These are phyloP conservation scores for Drosophila recens DNA, from an alignment of 2,888 invertebrate genomes.

Conservation along the genomic window DNA sequence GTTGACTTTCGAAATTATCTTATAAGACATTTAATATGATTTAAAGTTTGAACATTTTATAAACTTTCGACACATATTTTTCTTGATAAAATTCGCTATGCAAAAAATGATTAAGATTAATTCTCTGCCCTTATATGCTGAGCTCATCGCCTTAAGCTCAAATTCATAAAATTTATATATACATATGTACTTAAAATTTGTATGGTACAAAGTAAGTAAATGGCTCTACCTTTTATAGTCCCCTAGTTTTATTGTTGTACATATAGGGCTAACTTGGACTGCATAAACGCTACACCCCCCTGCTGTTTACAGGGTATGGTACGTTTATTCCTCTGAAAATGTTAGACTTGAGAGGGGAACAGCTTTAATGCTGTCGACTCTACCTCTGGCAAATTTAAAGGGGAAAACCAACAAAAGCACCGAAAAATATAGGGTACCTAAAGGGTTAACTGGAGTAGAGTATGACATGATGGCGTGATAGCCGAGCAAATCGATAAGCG, in stretches of 20 bases:
- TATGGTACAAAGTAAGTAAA: no score
- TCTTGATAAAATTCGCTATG: no score
- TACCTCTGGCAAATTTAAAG: constrained; percentile 37
- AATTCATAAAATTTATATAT: no score
- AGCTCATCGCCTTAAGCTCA: no score
- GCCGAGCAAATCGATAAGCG: constrained; percentile 51
- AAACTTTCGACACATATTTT: no score
- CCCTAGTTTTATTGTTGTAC: neutral
- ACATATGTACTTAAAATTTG: no score
- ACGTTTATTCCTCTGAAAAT: constrained; percentile 27
- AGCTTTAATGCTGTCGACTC: constrained; percentile 48
- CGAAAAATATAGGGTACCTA: neutral
- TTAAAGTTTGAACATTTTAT: no score
- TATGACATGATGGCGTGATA: constrained; percentile 51
- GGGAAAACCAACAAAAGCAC: neutral
- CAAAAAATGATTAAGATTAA: no score
- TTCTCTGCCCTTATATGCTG: no score
- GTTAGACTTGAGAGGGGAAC: constrained; percentile 3
- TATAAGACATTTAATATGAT: no score
- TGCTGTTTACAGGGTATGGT: constrained; percentile 35
- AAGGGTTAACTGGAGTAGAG: constrained; percentile 35
- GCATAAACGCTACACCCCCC: neutral
- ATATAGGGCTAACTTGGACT: neutral
- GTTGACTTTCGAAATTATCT: no score
- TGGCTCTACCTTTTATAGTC: neutral